Percentiles rank a stretch among this genome's conserved stretches.
phyloP scores from a whole-genome alignment of 1,140 invertebrate genomes.

The Anastatus disparis region DNA sequence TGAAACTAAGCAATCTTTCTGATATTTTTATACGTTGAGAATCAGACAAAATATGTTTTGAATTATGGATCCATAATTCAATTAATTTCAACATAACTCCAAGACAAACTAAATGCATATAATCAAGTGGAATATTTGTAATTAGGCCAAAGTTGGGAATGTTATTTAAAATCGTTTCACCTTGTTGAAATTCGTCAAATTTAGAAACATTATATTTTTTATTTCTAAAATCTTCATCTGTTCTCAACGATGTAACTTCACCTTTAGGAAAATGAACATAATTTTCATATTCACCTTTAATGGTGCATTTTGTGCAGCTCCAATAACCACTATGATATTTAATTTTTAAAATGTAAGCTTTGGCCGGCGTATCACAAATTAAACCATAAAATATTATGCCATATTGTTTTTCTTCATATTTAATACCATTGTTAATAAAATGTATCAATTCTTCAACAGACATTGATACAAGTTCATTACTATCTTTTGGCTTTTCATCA shows the following conservation, averaged over 20 bases:
- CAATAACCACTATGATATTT: conserved; percentile 43
- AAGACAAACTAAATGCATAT: too few species aligned
- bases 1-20: too few species aligned
- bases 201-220: too few species aligned
- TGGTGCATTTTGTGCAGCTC: conserved; percentile 41
- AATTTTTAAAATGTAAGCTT: conserved; percentile 42
- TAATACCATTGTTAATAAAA: conserved; percentile 36
- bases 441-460: conserved; percentile 42
- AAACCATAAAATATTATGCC: conserved; percentile 34
- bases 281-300: conserved; percentile 10
- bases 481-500: conserved; percentile 37
- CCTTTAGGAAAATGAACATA: conserved; percentile 34
- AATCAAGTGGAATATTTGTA: too few species aligned
- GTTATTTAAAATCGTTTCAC: neutral
- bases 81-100: too few species aligned
- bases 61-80: too few species aligned
- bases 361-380: conserved; percentile 45
- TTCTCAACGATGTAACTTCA: too few species aligned
- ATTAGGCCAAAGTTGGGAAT: neutral
- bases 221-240: too few species aligned
- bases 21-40: too few species aligned
- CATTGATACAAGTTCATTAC: conserved; percentile 29
- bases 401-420: conserved; percentile 17
- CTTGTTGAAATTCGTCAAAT: too few species aligned
- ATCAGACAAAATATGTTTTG: too few species aligned